Evolutionary conservation across 2,797 vertebrate species (phyloP).

Genomic region (Muscicapa striata): DNA sequence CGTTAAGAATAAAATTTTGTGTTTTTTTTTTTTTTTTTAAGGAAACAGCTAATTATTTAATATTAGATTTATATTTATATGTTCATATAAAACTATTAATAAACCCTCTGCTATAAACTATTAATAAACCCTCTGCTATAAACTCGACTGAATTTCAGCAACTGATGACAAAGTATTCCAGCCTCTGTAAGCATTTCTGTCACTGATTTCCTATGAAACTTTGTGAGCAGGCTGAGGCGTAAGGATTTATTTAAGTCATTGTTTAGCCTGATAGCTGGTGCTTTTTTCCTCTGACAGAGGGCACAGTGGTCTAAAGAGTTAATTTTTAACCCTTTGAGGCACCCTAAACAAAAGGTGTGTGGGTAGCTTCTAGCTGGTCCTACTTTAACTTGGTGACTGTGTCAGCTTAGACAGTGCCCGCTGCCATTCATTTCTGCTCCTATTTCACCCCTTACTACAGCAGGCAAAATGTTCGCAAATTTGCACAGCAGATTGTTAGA

Average conservation of each 20-base stretch:
- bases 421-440: background rate
- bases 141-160: background rate
- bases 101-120: background rate
- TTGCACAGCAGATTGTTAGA: background rate
- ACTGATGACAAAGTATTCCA: background rate
- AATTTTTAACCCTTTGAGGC: background rate
- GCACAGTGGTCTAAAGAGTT: rapidly evolving
- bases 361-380: background rate
- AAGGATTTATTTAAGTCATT: background rate
- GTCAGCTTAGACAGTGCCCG: background rate
- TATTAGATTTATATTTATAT: background rate
- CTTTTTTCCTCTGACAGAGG: background rate
- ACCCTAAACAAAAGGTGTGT: background rate
- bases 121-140: background rate
- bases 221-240: background rate
- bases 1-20: background rate
- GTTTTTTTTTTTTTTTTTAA: background rate
- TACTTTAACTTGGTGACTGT: background rate
- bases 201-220: background rate
- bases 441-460: background rate
- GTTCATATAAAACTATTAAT: background rate
- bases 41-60: background rate
- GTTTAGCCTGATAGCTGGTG: background rate
- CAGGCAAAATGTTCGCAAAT: rapidly evolving
- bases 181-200: background rate